Base-by-base conservation (phyloP, 1,140 invertebrate species). In the Ganaspis sp. region DNA sequence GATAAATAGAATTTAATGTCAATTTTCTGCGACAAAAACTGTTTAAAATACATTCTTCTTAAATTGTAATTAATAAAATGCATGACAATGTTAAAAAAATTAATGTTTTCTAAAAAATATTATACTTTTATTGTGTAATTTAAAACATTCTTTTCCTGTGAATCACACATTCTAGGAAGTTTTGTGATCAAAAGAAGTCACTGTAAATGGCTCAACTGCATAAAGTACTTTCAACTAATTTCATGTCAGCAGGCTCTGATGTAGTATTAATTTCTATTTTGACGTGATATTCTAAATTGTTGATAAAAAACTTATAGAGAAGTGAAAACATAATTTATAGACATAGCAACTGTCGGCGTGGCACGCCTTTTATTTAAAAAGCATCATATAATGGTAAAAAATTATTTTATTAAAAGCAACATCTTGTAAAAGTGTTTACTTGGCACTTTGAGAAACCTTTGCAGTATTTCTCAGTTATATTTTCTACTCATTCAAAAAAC, bases 321-420 rank as follows among this genome's bases (percentile, higher is more conserved):
- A 73, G 38, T 37, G 38, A 70, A 70, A 70, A 38, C 69, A 38
- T 4, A 21, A 45, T 38, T 17, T 12, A 8, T 72, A 15, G 70
- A 72, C 23, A 26, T 45, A 26, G 12, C 11, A 54, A 72, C 6
- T 70, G 69, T 79, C 84, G 78, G 84, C 82, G 86, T 86, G 85
- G 80, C 85, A 81, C 85, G 79, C 77, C 79, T 87, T 82, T 78
- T 53, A 73, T 42, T n/a, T 79, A 77, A 85, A 76, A 78, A 82
- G 80, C 75, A 79, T 85, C 75, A 74, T 78, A 87, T 49, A 78
- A 87, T 87, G 86, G 86, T 87, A 79, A 75, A 78, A 78, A 23
- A 15, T 49, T 5, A n/a, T 79, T 58, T 4, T 29, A 38, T 38
- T 5, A 64, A 29, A 15, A 64, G 12, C 15, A 3, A 23, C 21